These are phyloP conservation scores for Tarsius wallacei DNA, from an alignment of 2,797 vertebrate genomes.

Conservation along the genomic window DNA sequence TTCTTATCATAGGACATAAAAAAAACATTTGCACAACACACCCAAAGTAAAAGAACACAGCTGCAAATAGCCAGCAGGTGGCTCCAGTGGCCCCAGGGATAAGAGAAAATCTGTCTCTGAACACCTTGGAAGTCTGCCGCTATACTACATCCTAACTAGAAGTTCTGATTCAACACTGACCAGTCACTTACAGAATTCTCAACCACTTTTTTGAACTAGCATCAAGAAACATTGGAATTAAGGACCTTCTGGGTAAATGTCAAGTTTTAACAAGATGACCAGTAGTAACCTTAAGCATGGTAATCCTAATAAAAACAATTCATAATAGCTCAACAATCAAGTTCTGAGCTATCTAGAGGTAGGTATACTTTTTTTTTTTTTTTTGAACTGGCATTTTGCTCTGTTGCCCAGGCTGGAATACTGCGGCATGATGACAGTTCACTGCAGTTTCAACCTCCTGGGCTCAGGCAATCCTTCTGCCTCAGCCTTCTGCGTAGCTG, in stretches of 20 bases:
- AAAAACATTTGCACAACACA: background rate
- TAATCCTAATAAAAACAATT: slow-evolving; percentile 54
- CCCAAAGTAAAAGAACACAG: background rate
- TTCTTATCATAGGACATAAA: background rate
- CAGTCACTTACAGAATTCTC: slow-evolving; percentile 33
- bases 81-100: background rate
- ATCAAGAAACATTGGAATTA: slow-evolving; percentile 33
- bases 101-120: background rate
- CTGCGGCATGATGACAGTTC: too few species aligned
- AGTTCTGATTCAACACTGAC: background rate
- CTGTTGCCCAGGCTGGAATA: too few species aligned
- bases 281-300: background rate
- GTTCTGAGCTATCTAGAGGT: background rate
- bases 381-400: too few species aligned
- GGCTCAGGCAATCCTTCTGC: background rate
- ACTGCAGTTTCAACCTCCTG: background rate
- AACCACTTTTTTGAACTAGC: slow-evolving; percentile 22
- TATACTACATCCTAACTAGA: background rate
- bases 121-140: background rate
- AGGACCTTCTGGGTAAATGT: slow-evolving; percentile 17
- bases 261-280: slow-evolving; percentile 58
- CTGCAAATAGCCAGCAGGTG: background rate
- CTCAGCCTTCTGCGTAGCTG: background rate
- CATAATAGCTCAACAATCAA: slow-evolving; percentile 36
- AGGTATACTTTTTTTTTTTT: background rate